Evolutionary conservation across 2,797 vertebrate species (phyloP).

Genomic region (Gallinago stenura): DNA sequence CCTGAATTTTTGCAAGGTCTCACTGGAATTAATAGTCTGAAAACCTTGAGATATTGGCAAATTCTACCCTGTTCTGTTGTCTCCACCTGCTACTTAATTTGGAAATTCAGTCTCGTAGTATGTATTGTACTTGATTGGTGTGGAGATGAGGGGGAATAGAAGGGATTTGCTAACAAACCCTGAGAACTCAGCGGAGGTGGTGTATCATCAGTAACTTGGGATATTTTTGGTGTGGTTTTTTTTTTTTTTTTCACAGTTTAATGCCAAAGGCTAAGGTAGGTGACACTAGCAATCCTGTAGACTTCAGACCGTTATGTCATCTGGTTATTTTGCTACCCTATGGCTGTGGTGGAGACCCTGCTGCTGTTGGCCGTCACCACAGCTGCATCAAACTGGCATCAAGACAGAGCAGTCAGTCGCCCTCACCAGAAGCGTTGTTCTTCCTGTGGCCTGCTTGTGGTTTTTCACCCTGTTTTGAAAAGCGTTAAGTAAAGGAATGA

Average conservation of each 20-base stretch:
- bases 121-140: background rate
- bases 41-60: background rate
- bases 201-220: background rate
- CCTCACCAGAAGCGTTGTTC: background rate
- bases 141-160: background rate
- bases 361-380: background rate
- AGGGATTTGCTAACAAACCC: background rate
- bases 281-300: background rate
- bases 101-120: background rate
- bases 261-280: background rate
- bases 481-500: background rate
- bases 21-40: background rate
- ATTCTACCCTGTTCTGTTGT: background rate
- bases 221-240: background rate
- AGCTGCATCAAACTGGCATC: background rate
- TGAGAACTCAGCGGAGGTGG: background rate
- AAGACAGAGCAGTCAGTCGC: background rate
- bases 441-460: background rate
- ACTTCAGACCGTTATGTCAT: background rate
- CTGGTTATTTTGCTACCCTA: rapidly evolving
- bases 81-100: background rate
- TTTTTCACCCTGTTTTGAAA: background rate
- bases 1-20: background rate
- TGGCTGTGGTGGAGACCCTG: background rate
- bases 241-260: background rate